phyloP scores from a whole-genome alignment of 2,888 invertebrate species.

The Epinotia nisella region DNA sequence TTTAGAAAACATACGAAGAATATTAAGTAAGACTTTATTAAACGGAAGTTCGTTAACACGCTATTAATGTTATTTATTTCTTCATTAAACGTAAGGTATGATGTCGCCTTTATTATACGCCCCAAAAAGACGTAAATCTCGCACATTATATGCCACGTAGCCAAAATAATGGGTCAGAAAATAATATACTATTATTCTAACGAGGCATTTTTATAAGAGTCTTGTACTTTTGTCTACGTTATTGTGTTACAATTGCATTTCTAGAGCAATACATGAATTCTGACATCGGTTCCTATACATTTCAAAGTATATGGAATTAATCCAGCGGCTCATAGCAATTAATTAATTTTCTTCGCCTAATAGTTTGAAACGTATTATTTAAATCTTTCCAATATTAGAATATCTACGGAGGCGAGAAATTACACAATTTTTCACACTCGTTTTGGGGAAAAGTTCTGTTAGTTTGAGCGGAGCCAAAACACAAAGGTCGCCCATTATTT shows the following conservation, averaged over 20 bases:
- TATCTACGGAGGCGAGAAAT: too few species aligned
- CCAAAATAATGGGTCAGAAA: conserved; percentile 32
- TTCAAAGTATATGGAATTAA: too few species aligned
- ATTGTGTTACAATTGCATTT: neutral
- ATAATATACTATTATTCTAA: neutral
- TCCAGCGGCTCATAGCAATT: too few species aligned
- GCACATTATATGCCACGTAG: conserved; percentile 30
- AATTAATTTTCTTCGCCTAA: too few species aligned
- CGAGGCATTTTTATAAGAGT: neutral
- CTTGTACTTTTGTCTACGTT: neutral
- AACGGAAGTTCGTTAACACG: neutral
- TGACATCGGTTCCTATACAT: too few species aligned
- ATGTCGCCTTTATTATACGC: conserved; percentile 31
- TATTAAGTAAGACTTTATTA: neutral
- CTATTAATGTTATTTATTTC: conserved; percentile 17
- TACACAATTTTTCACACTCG: too few species aligned
- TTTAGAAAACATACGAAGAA: neutral
- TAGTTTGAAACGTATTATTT: too few species aligned
- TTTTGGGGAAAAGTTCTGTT: too few species aligned
- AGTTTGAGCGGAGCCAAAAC: too few species aligned
- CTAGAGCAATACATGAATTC: too few species aligned
- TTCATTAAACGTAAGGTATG: conserved; percentile 17
- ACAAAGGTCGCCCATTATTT: too few species aligned
- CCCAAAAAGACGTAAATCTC: conserved; percentile 26
- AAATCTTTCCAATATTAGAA: too few species aligned